Conservation (phyloP, 2,113 vertebrate species). For the Amblyopsis rosae region DNA sequence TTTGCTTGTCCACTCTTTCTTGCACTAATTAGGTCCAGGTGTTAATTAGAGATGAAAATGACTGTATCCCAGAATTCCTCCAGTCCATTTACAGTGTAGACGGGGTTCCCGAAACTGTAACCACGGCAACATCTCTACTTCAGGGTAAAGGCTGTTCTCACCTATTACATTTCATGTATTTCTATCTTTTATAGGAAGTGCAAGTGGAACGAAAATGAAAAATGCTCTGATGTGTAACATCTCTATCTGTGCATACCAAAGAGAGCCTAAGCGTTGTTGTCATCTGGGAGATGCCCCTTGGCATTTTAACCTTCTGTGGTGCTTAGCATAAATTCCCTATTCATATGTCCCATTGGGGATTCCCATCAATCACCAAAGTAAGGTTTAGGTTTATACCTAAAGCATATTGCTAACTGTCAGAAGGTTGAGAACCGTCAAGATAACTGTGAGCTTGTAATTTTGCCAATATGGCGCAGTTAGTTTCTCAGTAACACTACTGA, state of each 20-base stretch:
- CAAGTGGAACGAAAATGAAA: constrained; percentile 9
- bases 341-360: no score
- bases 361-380: no score
- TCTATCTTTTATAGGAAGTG: constrained; percentile 36
- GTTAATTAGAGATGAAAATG: constrained; percentile 86
- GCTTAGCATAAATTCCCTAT: no score
- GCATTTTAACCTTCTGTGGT: no score
- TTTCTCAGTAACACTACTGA: no score
- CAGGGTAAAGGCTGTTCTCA: constrained; percentile 78
- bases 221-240: constrained; percentile 10
- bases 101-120: constrained; percentile 85
- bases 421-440: no score
- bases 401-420: no score
- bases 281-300: no score
- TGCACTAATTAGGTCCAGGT: constrained; percentile 81
- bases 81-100: constrained; percentile 88
- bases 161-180: constrained; percentile 32
- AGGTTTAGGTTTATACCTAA: no score
- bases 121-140: constrained; percentile 85
- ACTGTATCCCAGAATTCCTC: constrained; percentile 86
- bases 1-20: constrained; percentile 1
- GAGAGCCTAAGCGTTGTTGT: no score
- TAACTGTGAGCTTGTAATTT: no score
- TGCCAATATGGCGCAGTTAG: no score
- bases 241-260: constrained; percentile 11